Conservation (phyloP, 2,888 invertebrate genomes). For the Emmelina monodactyla region DNA sequence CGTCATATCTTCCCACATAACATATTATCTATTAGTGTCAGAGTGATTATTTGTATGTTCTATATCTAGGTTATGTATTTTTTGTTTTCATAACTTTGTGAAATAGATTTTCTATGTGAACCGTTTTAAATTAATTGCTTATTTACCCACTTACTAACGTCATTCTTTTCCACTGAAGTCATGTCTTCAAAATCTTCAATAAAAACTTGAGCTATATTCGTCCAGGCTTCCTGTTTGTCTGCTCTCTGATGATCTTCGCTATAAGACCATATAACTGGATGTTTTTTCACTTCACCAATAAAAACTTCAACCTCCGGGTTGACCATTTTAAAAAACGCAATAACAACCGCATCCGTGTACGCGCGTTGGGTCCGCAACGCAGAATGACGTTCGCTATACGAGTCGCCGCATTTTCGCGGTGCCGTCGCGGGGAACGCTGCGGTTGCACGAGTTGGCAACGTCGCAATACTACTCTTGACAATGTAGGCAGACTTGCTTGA, state of each 20-base stretch:
- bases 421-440: background rate
- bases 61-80: no score
- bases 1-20: no score
- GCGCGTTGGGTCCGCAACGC: background rate
- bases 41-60: no score
- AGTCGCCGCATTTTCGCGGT: background rate
- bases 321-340: conserved; percentile 22
- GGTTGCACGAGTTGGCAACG: background rate
- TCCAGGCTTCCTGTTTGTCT: conserved; percentile 35
- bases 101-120: no score
- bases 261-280: conserved; percentile 38
- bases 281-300: conserved; percentile 40
- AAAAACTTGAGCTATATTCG: conserved; percentile 30
- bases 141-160: conserved; percentile 38
- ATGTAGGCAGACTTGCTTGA: conserved; percentile 19
- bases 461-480: background rate
- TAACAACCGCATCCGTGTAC: background rate
- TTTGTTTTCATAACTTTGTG: no score
- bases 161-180: conserved; percentile 27
- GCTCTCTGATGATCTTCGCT: conserved; percentile 22
- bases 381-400: background rate
- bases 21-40: no score
- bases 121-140: no score
- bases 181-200: conserved; percentile 35
- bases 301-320: conserved; percentile 36